These are phyloP conservation scores for Lacerta viridis DNA, from an alignment of 2,797 vertebrate genomes.

Conservation along the genomic window DNA sequence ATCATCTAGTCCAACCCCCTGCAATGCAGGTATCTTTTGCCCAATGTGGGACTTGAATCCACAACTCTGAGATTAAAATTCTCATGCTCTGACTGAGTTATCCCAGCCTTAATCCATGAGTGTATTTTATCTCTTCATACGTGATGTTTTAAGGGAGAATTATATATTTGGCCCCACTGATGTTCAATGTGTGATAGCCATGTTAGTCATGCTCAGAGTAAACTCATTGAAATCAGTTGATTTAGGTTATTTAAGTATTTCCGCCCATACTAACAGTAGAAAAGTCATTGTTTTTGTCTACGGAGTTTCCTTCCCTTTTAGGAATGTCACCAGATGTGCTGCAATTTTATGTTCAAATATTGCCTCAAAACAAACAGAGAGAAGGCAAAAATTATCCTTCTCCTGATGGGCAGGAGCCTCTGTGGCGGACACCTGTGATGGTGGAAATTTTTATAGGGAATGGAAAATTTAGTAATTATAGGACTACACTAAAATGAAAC, in stretches of 20 bases:
- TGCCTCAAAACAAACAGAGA: conserved; percentile 62
- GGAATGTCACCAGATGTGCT: conserved; percentile 58
- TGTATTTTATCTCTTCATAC: neutral
- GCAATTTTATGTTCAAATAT: conserved; percentile 33
- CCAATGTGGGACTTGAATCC: no score
- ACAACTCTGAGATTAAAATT: no score
- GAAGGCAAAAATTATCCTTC: conserved; percentile 38
- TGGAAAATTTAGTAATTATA: conserved; percentile 63
- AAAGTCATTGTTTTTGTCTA: conserved; percentile 66
- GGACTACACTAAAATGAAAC: conserved; percentile 34
- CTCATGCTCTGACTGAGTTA: no score
- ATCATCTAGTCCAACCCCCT: no score
- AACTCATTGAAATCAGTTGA: no score
- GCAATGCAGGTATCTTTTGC: no score
- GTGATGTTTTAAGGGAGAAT: neutral
- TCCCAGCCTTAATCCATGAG: neutral
- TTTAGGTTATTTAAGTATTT: neutral
- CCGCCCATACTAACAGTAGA: conserved; percentile 27
- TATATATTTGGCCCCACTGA: neutral
- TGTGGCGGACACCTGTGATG: conserved; percentile 37
- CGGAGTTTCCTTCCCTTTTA: conserved; percentile 69
- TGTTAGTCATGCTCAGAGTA: no score
- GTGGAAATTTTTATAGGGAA: conserved; percentile 37
- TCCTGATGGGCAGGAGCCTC: conserved; percentile 47
- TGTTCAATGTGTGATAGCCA: neutral